phyloP scores from a whole-genome alignment of 2,113 vertebrate species.

The Pardalotus punctatus region DNA sequence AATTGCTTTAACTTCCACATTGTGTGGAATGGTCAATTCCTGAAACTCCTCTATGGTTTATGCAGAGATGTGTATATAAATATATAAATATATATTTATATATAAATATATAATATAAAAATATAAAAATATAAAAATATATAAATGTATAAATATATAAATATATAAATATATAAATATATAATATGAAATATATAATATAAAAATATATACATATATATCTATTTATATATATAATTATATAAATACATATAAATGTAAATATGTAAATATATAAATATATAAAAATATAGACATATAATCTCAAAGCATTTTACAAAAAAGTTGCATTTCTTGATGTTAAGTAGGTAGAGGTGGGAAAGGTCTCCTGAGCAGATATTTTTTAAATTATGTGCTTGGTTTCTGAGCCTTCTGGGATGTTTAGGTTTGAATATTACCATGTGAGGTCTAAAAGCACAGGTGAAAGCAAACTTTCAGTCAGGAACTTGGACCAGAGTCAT shows the following conservation, averaged over 20 bases:
- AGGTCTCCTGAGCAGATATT: neutral
- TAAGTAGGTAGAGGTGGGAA: neutral
- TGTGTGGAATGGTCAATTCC: neutral
- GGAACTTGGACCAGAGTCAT: neutral
- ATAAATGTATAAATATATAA: too few relatives aligned
- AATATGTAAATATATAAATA: too few relatives aligned
- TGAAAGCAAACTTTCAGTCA: neutral
- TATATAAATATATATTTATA: too few relatives aligned
- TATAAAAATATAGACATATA: too few relatives aligned
- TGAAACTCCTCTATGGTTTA: neutral
- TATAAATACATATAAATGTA: too few relatives aligned
- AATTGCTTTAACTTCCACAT: neutral
- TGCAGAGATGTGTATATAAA: neutral
- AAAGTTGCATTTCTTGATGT: neutral
- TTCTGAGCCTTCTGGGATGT: neutral
- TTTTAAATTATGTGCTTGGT: neutral
- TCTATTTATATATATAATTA: too few relatives aligned
- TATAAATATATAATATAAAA: too few relatives aligned
- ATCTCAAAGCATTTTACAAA: neutral
- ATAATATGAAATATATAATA: too few relatives aligned
- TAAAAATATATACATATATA: too few relatives aligned
- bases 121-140: too few relatives aligned
- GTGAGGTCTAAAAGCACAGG: neutral
- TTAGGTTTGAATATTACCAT: neutral
- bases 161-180: too few relatives aligned